Evolutionary conservation across 2,113 vertebrate genomes (phyloP).

Genomic region (Delphinapterus leucas): DNA sequence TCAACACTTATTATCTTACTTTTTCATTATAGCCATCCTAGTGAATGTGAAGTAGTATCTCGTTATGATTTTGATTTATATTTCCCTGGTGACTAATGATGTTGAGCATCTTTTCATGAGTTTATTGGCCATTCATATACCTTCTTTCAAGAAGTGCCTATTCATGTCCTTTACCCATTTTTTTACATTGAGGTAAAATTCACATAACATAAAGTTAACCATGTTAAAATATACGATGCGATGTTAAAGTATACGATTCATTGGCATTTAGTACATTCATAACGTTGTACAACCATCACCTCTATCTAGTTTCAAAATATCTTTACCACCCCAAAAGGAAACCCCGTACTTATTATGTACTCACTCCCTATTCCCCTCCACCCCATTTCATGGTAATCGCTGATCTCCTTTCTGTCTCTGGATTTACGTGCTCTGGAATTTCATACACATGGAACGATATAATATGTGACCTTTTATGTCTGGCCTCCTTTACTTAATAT

Average conservation of each 20-base stretch:
- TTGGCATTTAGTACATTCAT: background rate
- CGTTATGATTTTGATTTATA: background rate
- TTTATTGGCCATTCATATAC: background rate
- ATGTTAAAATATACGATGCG: background rate
- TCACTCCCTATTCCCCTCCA: background rate
- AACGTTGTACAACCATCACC: background rate
- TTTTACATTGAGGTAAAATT: background rate
- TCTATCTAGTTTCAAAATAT: background rate
- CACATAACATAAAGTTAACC: background rate
- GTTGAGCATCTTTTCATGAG: background rate
- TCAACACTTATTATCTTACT: background rate
- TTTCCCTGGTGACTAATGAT: background rate
- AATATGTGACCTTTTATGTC: background rate
- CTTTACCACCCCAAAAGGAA: background rate
- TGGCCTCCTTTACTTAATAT: background rate
- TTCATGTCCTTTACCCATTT: background rate
- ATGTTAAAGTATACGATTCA: background rate
- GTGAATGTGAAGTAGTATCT: background rate
- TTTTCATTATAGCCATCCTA: background rate
- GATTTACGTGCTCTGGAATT: background rate
- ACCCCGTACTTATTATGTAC: background rate
- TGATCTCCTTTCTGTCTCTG: background rate
- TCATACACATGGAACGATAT: background rate
- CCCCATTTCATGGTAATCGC: background rate
- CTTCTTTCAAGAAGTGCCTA: background rate